Evolutionary conservation across 2,888 invertebrate genomes (phyloP), one percentile per base, ranked within the genome.

Genomic region (Ophioninae sp.): DNA sequence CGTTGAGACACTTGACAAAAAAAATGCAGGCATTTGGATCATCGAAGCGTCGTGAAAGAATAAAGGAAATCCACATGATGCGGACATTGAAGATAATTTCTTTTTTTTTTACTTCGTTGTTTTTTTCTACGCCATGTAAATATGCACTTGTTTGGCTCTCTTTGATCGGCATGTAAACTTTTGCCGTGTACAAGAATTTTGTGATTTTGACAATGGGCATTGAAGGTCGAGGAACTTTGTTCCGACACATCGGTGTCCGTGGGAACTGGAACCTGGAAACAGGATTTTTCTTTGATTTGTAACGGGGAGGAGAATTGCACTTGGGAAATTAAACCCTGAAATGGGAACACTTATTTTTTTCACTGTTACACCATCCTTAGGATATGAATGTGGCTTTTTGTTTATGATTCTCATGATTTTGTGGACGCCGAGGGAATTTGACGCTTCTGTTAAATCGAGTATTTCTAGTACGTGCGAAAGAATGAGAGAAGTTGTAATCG

Each of bases 21-120:
- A 17, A 51, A 90, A 90, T 88, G 88, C 89, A 88, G 90, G 90
- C 89, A 91, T 90, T 90, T 90, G 87, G 82, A 83, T 68, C 73
- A 88, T 83, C 86, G 77, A 85, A 76, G 23, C 65, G 86, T 85
- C 87, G 82, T 84, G 87, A 68, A 87, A 77, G 71, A 87, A 87
- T 87, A 88, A 90, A 86, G 81, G 78, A 87, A 81, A 81, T 44
- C 82, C 85, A 83, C 85, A 87, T 30, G 30, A 30, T 79, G 79
- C 84, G 86, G 81, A 84, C 87, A 82, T 22, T 73, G 79, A 83
- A 82, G 64, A 85, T 86, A 82, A 86, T 87, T 67, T 88, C 77
- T 39, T 44, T 17, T 63, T n/a, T 73, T 76, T 51, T 58, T 61
- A 56, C 39, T 65, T 64, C 64, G 61, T n/a, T 61, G 61, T 41